Base-by-base conservation (phyloP, 2,888 invertebrate genomes). In the Spodoptera littoralis region DNA sequence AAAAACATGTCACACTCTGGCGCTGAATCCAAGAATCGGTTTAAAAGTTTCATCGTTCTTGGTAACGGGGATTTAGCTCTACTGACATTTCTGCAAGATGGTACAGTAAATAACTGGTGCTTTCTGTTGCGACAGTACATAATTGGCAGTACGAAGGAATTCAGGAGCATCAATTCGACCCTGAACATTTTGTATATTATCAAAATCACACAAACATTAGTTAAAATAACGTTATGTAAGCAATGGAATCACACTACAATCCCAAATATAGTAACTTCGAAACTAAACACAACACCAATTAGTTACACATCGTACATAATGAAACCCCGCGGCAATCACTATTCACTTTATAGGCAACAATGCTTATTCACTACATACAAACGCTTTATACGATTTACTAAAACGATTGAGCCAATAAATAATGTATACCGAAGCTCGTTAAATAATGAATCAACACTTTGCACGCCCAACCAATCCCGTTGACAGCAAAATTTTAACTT, bases 381-480 rank as follows among this genome's bases (percentile, higher is more conserved):
- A 50, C 44, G 47, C 45, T 65, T 62, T 46, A 49, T 58, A 24
- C 42, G 30, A 66, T 72, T 66, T 54, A 47, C 46, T 22, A 46
- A 36, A 36, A 11, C 75, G 58, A 60, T 61, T 52, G 43, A 30
- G 42, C 48, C 43, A 69, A 77, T 65, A 68, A 69, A 77, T 65
- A 68, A 69, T 56, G 44, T 65, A 59, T 60, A 49, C 24, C 12
- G 12, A 48, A 62, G 60, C 56, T 69, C 61, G 60, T 61, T 63
- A 47, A 74, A 74, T 59, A 74, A 61, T 61, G 66, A 75, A 75
- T 74, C 59, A 65, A 60, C 46, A 22, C n/a, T 65, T 46, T 57
- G 30, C 51, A 41, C 58, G 4, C 27, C 22, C 12, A 27, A 44
- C 51, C 55, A 67, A 69, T 57, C 55, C 60, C 59, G 43, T 55